Base-by-base conservation (phyloP, 2,888 invertebrate genomes). In the Hemicrepidius hirtus region DNA sequence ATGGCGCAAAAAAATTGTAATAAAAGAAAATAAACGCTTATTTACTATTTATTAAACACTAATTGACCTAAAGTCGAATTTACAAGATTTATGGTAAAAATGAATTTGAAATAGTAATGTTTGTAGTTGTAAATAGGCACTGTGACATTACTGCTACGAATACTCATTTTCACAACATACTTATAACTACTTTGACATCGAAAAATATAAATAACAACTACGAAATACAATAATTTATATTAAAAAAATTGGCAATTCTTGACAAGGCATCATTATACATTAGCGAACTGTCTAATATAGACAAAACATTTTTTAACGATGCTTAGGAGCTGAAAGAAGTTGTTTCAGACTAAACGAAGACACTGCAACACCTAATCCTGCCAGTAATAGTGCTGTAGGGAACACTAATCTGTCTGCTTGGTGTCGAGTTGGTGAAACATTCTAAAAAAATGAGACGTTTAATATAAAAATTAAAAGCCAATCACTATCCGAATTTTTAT, bases 281-380 rank as follows among this genome's bases (percentile, higher is more conserved):
- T 5, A 68, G 40, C 13, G 10, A 16, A 13, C 16, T 41, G 24
- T 44, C 44, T 57, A 68, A 59, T 44, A 66, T 59, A 50, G 60
- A 68, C 53, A 18, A 57, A 35, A 46, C 63, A 37, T 64, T 7
- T 46, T n/a, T 71, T 68, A 78, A 41, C 70, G 76, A 70, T 70
- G 74, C 59, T 67, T 75, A 20, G 73, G 44, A 0, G 74, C 40
- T 7, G 75, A 69, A 13, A 84, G 65, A 57, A 86, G 73, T 73
- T 85, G 85, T 76, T 84, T 86, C 55, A 86, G 66, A 75, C 85
- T 85, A 77, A 85, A 86, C 0, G 86, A 82, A 7, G 86, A 86
- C 4, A 86, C 80, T 59, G 84, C 85, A 41, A 86, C 82, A 55
- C 86, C 86, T 62, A 85, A 73, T 53, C 83, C 82, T 18, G 86